Evolutionary conservation across 2,888 invertebrate genomes (phyloP), one percentile per base, ranked within the genome.

Genomic region (Xestia c-nigrum): DNA sequence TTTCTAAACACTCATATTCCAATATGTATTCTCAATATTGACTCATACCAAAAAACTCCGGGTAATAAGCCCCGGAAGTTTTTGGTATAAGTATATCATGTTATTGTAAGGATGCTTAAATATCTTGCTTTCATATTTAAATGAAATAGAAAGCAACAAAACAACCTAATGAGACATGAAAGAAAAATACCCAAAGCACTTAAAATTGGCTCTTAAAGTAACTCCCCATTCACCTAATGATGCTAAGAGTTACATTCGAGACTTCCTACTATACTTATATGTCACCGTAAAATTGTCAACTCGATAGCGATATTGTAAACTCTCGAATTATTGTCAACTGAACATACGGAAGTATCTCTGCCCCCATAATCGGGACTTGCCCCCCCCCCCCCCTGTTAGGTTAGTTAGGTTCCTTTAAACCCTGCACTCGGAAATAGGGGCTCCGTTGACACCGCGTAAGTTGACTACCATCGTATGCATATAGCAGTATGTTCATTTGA

Each of bases 91-190:
- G 31, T 31, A 31, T 31, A 31, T 31, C 59, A 66, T 46, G 7
- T 64, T 16, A 21, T 46, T n/a, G 31, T 19, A 47, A 50, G 24
- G 19, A 50, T 31, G 38, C 47, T n/a, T 66, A 61, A 66, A 5
- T 64, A 59, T 65, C 14, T 12, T 38, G 40, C 38, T 80, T 66
- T 81, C 16, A 75, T 68, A 81, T 81, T 63, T 7, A 64, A 81
- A 81, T 63, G 19, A 72, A 14, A 31, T 31, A 31, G 3, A 31
- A 31, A 31, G 31, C 31, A 31, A 31, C 31, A 31, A 31, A 31
- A 31, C 31, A 31, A 31, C 31, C 31, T 31, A 31, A 31, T 31
- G n/a, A 38, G 10, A 14, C 3, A 3, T 63, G 50, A 9, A 64
- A 16, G 61, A 68, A 75, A 68, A 57, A 80, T 55, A 57, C 38